Base-by-base conservation (phyloP, 2,113 vertebrate species). In the Peucedramus taeniatus region DNA sequence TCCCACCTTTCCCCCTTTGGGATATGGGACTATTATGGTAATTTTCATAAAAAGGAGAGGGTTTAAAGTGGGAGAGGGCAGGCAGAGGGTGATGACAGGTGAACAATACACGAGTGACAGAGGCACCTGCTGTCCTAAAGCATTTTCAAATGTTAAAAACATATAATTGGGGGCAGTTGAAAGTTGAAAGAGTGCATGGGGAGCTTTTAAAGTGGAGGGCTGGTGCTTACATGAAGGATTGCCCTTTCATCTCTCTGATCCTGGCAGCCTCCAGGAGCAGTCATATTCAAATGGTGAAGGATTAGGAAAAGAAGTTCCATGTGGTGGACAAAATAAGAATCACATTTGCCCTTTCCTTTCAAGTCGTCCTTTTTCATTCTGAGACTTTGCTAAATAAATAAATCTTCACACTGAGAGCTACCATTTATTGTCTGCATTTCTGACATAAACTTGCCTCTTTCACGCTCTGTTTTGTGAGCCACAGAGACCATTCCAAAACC, bases 271-370 rank as follows among this genome's bases (percentile, higher is more conserved):
- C 57, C 78, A 77, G 74, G 35, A 93, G 21, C 39, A 45, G 66
- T 82, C n/a, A 4, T 75, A 89, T 78, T 92, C 40, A 94, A 45
- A 87, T 72, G 78, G 66, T 83, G 61, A 93, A 91, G 57, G 66
- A 96, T 95, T 96, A 93, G 87, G 49, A 89, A 64, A 91, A 89
- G 81, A 76, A 70, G 42, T 87, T 95, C 49, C 63, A 49, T 72
- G 47, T 33, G 42, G 89, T 77, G 89, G 91, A 72, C 74, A 72
- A 95, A 96, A 90, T 78, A 76, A 74, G 54, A 59, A 74, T 92
- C 61, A 80, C n/a, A 42, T 81, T 93, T 94, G 53, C 63, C 75
- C 75, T 96, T 91, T 91, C n/a, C 44, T 94, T 93, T 91, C 69
- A 91, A 85, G 49, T 65, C 4, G 6, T 87, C n/a, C 35, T 78